phyloP scores from a whole-genome alignment of 2,888 invertebrate genomes.

The Caenorhabditis japonica region DNA sequence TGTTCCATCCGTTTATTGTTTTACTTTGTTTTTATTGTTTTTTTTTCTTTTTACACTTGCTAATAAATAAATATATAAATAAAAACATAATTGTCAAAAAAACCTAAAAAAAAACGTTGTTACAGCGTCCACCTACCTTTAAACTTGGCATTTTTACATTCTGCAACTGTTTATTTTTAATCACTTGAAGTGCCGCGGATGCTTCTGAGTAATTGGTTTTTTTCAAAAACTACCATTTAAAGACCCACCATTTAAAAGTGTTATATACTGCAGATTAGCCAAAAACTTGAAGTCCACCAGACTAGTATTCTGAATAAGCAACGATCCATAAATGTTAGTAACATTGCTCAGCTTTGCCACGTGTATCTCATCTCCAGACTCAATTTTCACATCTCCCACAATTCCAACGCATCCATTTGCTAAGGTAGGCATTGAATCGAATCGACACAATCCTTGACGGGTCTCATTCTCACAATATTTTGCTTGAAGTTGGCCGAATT shows the following conservation, averaged over 20 bases:
- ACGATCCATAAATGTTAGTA: slow-evolving; percentile 5
- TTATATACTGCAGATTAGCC: neutral
- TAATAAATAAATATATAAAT: too few relatives aligned
- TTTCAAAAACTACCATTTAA: neutral
- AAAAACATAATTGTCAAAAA: too few relatives aligned
- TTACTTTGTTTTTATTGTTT: too few relatives aligned
- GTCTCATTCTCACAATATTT: slow-evolving; percentile 7
- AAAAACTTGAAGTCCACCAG: slow-evolving; percentile 12
- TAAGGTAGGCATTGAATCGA: slow-evolving; percentile 8
- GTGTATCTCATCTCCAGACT: slow-evolving; percentile 11
- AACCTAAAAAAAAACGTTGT: neutral
- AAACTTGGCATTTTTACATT: neutral
- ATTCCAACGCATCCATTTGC: slow-evolving; percentile 2
- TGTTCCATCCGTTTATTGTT: too few relatives aligned
- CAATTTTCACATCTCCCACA: neutral
- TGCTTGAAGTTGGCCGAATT: slow-evolving; percentile 12
- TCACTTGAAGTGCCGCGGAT: neutral
- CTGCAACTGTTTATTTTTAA: neutral
- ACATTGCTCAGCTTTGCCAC: slow-evolving; percentile 13
- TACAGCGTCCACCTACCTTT: slow-evolving; percentile 1
- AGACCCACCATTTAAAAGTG: neutral
- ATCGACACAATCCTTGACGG: neutral
- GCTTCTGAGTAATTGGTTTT: neutral
- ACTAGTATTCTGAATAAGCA: slow-evolving; percentile 11
- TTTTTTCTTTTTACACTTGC: too few relatives aligned